Percentiles rank a stretch among this genome's conserved stretches.
Conservation (phyloP, 2,113 vertebrate species). For the Poecile atricapillus region DNA sequence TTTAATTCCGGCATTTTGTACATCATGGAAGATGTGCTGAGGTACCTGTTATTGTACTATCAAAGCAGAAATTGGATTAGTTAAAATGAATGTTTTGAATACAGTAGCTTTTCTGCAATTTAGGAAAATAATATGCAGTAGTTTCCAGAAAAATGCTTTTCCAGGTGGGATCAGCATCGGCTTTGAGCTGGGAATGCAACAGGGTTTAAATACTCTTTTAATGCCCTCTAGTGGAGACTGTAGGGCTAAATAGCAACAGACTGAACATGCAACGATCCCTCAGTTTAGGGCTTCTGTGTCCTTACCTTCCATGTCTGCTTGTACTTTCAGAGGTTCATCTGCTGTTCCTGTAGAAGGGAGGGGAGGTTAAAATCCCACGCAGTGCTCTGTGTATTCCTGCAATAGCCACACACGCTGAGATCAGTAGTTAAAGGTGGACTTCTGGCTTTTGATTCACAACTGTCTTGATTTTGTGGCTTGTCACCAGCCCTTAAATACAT, state of each 20-base stretch:
- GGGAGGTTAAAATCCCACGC: neutral
- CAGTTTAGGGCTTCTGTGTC: neutral
- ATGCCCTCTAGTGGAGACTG: conserved; percentile 65
- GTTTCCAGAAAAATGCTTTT: conserved; percentile 5
- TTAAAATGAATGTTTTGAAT: neutral
- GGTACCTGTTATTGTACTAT: neutral
- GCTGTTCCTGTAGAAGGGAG: neutral
- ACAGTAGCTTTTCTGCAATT: neutral
- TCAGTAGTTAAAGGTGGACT: neutral
- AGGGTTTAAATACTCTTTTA: neutral
- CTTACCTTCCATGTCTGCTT: neutral
- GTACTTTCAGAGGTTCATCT: neutral
- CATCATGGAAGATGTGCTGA: neutral
- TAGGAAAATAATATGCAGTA: neutral
- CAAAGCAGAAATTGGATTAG: neutral
- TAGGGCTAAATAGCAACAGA: neutral
- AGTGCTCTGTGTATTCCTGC: neutral
- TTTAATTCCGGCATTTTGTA: neutral
- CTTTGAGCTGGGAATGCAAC: neutral
- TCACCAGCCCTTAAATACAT: neutral
- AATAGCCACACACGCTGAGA: neutral
- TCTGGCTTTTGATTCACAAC: neutral
- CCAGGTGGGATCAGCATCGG: neutral
- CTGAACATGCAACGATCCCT: neutral
- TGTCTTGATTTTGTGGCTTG: conserved; percentile 22